Evolutionary conservation across 1,140 invertebrate species (phyloP), one percentile per base, ranked within the genome.

Genomic region (Laodelphax striatellus): DNA sequence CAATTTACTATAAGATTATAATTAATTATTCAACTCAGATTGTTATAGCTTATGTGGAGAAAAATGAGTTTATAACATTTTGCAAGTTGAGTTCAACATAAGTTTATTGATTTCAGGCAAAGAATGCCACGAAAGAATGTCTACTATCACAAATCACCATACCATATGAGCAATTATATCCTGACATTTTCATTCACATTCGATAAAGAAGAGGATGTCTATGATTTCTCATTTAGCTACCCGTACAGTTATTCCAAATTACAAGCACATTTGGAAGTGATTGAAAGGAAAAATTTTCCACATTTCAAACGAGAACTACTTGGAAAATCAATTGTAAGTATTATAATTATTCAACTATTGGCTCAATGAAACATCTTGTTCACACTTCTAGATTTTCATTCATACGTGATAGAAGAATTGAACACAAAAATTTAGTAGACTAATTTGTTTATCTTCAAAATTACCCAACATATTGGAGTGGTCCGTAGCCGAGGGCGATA

Each of bases 181-280:
- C 80, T 99, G 19, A 96, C 92, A 64, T 89, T 98, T 73, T 86
- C 91, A 0, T 97, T 97, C 71, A 86, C 85, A 17, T 98, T 98
- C 70, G 94, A 98, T 76, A 82, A 82, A 52, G 94, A 97, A 73
- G 85, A 90, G 63, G 88, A 91, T 66, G 82, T 94, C 2, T 97
- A 95, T 70, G 93, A 97, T 70, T 98, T 98, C 77, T 82, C 90
- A 0, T 82, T 97, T 66, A 87, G 86, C 10, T 92, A 88, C 66
- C 96, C 96, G 0, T 99, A 98, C 72, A 93, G 93, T 1, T 98
- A 97, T 75, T 88, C 91, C 0, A 78, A 89, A 50, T 77, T 92
- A 57, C 87, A 96, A 72, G 86, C 86, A 44, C 89, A 96, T 75
- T 75, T 98, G 55, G 82, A 87, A 62, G 72, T 80, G 52, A 77